Conservation (phyloP, 35 echinoderm and acorn worm species). For the Anneissia japonica region DNA sequence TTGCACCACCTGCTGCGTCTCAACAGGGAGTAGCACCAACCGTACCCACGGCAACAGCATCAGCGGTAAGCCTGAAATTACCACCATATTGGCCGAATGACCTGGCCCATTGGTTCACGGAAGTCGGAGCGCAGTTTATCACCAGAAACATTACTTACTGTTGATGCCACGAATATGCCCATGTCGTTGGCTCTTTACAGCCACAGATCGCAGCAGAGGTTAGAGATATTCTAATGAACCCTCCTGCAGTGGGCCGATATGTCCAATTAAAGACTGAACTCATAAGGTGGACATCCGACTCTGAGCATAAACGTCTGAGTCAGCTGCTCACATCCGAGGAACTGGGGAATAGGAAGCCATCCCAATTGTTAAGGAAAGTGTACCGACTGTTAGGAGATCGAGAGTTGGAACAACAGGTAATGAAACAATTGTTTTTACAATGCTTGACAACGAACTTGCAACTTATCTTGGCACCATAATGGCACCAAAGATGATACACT, state of each 20-base stretch:
- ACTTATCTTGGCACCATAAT: slow-evolving; percentile 26
- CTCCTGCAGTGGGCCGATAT: neutral
- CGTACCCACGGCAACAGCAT: neutral
- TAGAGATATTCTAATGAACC: too few species aligned
- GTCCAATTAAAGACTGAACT: slow-evolving; percentile 19
- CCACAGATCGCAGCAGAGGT: too few species aligned
- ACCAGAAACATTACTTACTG: slow-evolving; percentile 33
- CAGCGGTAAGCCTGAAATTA: slow-evolving; percentile 26
- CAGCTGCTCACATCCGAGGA: slow-evolving; percentile 15
- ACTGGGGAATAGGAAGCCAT: slow-evolving; percentile 40
- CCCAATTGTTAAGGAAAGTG: slow-evolving; percentile 38
- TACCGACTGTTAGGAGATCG: slow-evolving; percentile 31
- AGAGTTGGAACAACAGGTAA: slow-evolving; percentile 24
- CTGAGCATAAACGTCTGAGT: slow-evolving; percentile 10
- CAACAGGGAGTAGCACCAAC: neutral
- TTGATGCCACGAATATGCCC: slow-evolving; percentile 33
- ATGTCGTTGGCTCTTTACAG: too few species aligned
- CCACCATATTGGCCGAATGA: slow-evolving; percentile 48
- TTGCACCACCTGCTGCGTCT: neutral
- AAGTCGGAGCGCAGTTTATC: slow-evolving; percentile 46
- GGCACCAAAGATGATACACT: too few species aligned
- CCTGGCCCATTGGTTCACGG: slow-evolving; percentile 38
- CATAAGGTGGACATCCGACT: slow-evolving; percentile 16
- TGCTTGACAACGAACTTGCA: slow-evolving; percentile 37
- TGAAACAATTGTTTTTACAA: slow-evolving; percentile 42